These are phyloP conservation scores for Aldabrachelys gigantea DNA, from an alignment of 2,113 vertebrate genomes.

Conservation along the genomic window DNA sequence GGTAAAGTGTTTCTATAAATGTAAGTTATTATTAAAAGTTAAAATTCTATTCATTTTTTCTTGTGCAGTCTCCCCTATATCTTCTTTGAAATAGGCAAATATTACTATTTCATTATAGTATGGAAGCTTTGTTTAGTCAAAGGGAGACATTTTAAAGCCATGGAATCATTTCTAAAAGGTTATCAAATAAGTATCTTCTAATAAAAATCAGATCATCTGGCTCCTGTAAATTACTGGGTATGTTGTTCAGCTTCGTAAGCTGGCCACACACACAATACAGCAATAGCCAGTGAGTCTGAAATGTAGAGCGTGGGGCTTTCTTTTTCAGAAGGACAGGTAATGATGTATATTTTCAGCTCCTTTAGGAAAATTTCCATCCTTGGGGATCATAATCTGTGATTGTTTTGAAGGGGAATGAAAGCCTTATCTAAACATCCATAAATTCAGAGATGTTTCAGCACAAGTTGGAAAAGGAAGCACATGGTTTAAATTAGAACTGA, in stretches of 20 bases:
- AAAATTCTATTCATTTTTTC: accelerated
- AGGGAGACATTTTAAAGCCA: background rate
- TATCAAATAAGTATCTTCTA: conserved; percentile 32
- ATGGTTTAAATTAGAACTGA: background rate
- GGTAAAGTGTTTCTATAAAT: background rate
- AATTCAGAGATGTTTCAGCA: background rate
- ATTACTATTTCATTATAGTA: background rate
- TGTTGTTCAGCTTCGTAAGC: background rate
- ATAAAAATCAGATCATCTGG: background rate
- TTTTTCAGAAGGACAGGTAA: background rate
- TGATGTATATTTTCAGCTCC: background rate
- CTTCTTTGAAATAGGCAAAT: background rate
- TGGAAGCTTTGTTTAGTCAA: conserved; percentile 8
- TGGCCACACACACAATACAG: background rate
- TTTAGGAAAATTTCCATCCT: background rate
- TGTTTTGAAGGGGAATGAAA: background rate
- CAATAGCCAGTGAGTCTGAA: background rate
- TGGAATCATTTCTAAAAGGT: conserved; percentile 13
- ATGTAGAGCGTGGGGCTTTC: background rate
- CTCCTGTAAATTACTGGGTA: conserved; percentile 22
- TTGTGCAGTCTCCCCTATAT: background rate
- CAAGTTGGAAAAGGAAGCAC: background rate
- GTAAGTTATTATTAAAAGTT: background rate
- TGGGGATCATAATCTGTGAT: no score
- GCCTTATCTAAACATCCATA: background rate